Percentiles rank a stretch among this genome's conserved stretches.
phyloP scores from a whole-genome alignment of 2,113 vertebrate species.

The Burhinus oedicnemus region DNA sequence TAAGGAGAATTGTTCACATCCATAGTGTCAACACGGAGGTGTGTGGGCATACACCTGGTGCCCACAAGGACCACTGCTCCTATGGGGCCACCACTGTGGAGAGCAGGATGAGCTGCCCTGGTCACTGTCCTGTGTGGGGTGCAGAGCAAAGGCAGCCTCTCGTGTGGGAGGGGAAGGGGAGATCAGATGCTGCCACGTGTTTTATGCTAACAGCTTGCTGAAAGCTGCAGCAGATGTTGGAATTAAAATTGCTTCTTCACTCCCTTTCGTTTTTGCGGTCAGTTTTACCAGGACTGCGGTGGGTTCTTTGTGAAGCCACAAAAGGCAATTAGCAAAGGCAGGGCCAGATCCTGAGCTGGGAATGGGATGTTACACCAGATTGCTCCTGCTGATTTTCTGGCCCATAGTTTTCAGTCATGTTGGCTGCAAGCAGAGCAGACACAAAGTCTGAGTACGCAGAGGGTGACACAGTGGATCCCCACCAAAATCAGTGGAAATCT shows the following conservation, averaged over 20 bases:
- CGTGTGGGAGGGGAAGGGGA: background rate
- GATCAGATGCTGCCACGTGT: fast-evolving
- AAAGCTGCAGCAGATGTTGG: background rate
- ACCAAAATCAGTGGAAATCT: background rate
- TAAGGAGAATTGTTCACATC: background rate
- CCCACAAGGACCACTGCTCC: background rate
- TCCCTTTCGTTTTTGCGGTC: background rate
- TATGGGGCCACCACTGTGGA: background rate
- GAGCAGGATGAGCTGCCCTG: background rate
- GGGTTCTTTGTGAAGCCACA: background rate
- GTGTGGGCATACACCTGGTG: fast-evolving
- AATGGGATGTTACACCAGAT: background rate
- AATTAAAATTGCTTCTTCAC: background rate
- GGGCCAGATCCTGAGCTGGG: background rate
- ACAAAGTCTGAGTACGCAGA: background rate
- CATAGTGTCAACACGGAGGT: background rate
- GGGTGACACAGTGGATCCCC: background rate
- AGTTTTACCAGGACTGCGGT: background rate
- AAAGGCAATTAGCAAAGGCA: background rate
- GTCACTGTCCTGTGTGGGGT: fast-evolving
- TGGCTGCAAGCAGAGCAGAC: background rate
- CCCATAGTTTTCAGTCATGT: background rate
- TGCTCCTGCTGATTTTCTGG: background rate
- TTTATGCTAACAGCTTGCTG: background rate
- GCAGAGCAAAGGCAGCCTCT: background rate